Evolutionary conservation across 2,888 invertebrate species (phyloP), one percentile per base, ranked within the genome.

Genomic region (Tetheella fluctuosa): DNA sequence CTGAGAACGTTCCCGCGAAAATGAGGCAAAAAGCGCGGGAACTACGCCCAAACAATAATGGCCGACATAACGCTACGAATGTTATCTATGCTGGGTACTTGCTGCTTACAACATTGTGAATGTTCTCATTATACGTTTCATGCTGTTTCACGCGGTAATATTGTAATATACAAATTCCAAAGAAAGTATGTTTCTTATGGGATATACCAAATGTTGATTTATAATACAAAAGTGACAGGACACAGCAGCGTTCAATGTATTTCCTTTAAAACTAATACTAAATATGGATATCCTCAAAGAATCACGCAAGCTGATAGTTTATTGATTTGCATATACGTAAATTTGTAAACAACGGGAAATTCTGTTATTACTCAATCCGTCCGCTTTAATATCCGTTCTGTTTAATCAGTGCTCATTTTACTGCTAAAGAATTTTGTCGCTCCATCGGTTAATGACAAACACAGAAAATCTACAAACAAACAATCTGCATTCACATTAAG

Each of bases 1-100:
- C 87, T 92, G 93, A 84, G 93, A 93, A 92, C 84, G 83, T 93
- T 93, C 93, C 91, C 93, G 92, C 92, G 91, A 84, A 85, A 85
- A 79, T 78, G 65, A 70, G 77, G 82, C 88, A 92, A 93, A 93
- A 93, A 91, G 87, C 93, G 92, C 92, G 93, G 91, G 93, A 93
- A 91, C 88, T 74, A 67, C 77, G 71, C 79, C 79, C 69, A 80
- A 84, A 88, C 88, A 90, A 92, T 90, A 87, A 91, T 88, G 86
- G 86, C 88, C 89, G 87, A 90, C 90, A 91, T 92, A 90, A 90
- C 88, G 86, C 87, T 86, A 85, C 88, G 77, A 89, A 91, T 90
- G 88, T 88, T 91, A 91, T 91, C 90, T 90, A 77, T 80, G 74
- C 73, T 77, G 76, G 65, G 68, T 73, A 75, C 69, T 72, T 72